Evolutionary conservation across 2,797 vertebrate genomes (phyloP), one percentile per base, ranked within the genome.

Genomic region (Hoplostethus mediterraneus): DNA sequence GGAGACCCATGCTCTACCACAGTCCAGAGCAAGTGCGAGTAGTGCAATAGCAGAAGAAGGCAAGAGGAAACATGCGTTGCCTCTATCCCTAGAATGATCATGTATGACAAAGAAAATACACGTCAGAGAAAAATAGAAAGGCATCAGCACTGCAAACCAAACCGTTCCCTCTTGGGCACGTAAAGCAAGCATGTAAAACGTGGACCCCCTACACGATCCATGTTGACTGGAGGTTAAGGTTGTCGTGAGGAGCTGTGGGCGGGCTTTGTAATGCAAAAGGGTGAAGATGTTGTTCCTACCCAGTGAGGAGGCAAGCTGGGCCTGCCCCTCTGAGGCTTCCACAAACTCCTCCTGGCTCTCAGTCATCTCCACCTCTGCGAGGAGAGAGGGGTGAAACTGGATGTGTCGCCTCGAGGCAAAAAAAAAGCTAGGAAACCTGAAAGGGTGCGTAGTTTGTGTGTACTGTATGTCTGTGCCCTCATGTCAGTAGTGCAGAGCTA

Each of bases 361-460:
- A 87, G 94, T 92, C 92, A 95, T 94, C 93, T 95, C 94, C 93
- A 94, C 88, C 94, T 96, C 95, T 96, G 93, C 84, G 95, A 95
- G 93, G 95, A 92, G 94, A 96, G 81, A 95, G 93, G 21, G 51
- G 10, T 64, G 45, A 67, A 74, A 47, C 28, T 25, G 21, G 9
- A 4, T 62, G 1, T 48, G 36, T 7, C 4, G 8, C 12, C 8
- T 54, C 17, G 2, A 1, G 3, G 7, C 21, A 21, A 21, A 52
- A 17, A 0, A 45, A 21, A 59, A 30, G n/a, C n/a, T 0, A 53
- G 21, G 5, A 33, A 7, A 25, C 6, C 2, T 49, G 4, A 49
- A 67, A n/a, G 21, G 5, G 16, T 61, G 21, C 30, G 12, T 54
- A 38, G 40, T 38, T 33, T n/a, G 12, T n/a, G 11, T 48, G 9